Evolutionary conservation across 2,113 vertebrate genomes (phyloP).

Genomic region (Cinclus mexicanus): DNA sequence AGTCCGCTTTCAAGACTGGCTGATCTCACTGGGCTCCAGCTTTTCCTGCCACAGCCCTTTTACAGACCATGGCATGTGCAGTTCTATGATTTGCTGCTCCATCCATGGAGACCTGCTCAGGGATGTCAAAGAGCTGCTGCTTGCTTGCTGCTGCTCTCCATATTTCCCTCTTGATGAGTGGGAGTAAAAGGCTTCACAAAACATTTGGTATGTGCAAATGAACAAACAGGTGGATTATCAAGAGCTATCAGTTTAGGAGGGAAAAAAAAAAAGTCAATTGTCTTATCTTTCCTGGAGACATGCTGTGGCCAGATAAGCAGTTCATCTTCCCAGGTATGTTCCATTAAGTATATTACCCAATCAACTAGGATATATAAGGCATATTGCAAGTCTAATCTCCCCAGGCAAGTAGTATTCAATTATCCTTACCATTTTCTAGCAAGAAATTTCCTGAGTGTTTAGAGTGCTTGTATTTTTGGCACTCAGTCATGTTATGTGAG

Average conservation of each 20-base stretch:
- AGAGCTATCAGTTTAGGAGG: background rate
- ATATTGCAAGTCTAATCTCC: conserved; percentile 3
- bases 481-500: background rate
- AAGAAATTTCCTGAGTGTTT: background rate
- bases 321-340: conserved; percentile 43
- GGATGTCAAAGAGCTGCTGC: background rate
- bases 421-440: conserved; percentile 40
- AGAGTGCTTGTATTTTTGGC: conserved; percentile 1
- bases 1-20: background rate
- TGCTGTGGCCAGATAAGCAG: conserved; percentile 12
- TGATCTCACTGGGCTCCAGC: background rate
- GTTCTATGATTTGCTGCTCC: background rate
- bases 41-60: background rate
- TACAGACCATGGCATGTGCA: background rate
- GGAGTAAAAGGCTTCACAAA: background rate
- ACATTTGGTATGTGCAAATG: background rate
- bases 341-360: conserved; percentile 49
- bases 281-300: conserved; percentile 20
- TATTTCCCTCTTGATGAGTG: background rate
- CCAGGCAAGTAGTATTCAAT: conserved; percentile 37
- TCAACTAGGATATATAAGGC: conserved; percentile 28
- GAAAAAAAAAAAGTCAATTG: background rate
- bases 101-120: fast-evolving
- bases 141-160: background rate
- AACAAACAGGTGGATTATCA: conserved; percentile 31